These are phyloP conservation scores for Galemys pyrenaicus DNA, from an alignment of 2,113 vertebrate genomes.

Conservation along the genomic window DNA sequence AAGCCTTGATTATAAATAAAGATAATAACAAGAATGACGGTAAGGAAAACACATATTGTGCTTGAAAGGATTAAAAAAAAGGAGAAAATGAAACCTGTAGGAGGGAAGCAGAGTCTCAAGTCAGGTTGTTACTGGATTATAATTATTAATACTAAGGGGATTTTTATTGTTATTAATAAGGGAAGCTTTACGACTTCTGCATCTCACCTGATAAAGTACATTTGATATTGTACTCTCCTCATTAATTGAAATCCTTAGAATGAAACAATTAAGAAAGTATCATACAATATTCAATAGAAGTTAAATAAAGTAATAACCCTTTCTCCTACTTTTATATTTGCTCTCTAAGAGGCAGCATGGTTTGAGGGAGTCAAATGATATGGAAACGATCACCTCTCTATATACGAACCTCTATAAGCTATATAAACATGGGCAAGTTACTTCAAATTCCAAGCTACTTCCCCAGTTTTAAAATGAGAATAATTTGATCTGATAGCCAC, in stretches of 20 bases:
- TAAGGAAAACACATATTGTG: background rate
- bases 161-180: fast-evolving
- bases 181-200: background rate
- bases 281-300: background rate
- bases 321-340: background rate
- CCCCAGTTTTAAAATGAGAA: background rate
- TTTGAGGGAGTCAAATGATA: background rate
- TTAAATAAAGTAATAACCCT: background rate
- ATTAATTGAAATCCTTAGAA: background rate
- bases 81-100: background rate
- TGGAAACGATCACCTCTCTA: background rate
- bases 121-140: fast-evolving
- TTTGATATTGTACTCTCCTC: background rate
- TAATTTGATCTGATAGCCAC: background rate
- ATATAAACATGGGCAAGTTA: background rate
- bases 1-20: background rate
- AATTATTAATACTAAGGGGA: too few relatives aligned
- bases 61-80: background rate
- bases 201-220: fast-evolving
- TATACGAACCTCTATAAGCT: background rate
- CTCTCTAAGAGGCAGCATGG: background rate
- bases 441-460: background rate
- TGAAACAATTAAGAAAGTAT: background rate
- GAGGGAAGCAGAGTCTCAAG: background rate
- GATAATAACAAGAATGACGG: background rate